Evolutionary conservation across 2,797 vertebrate species (phyloP).

Genomic region (Nannoperca obscura): DNA sequence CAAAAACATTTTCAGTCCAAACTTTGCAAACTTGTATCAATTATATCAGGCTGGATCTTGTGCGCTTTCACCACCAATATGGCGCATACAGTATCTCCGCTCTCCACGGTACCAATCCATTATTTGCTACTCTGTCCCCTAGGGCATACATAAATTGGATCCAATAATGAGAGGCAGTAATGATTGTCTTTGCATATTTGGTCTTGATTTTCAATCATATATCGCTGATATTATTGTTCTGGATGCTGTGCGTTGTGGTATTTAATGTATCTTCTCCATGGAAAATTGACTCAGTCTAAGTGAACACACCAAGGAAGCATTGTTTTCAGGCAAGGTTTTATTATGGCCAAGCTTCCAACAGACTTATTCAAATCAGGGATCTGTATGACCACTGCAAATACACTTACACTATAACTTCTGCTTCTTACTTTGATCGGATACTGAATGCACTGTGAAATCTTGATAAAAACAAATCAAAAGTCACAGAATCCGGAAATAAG

Average conservation of each 20-base stretch:
- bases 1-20: conserved; percentile 73
- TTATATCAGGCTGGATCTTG: conserved; percentile 52
- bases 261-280: conserved; percentile 59
- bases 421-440: conserved; percentile 22
- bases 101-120: conserved; percentile 52
- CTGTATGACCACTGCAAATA: not conserved
- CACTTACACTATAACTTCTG: conserved; percentile 7
- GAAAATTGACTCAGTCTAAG: conserved; percentile 36
- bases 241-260: conserved; percentile 46
- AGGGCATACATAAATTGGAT: conserved; percentile 74
- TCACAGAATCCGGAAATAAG: not conserved
- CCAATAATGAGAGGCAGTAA: conserved; percentile 73
- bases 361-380: conserved; percentile 39
- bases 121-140: conserved; percentile 61
- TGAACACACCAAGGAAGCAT: conserved; percentile 47
- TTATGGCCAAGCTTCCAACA: conserved; percentile 6
- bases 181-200: conserved; percentile 76
- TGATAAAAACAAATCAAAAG: not conserved
- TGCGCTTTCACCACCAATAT: conserved; percentile 38
- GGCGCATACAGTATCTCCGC: conserved; percentile 42
- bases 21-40: conserved; percentile 56
- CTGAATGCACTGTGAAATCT: conserved; percentile 4
- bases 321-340: conserved; percentile 47
- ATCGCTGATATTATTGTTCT: conserved; percentile 66
- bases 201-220: conserved; percentile 77